Conservation (phyloP, 92 coral and sea anemone genomes). For the Micromussa lordhowensis region DNA sequence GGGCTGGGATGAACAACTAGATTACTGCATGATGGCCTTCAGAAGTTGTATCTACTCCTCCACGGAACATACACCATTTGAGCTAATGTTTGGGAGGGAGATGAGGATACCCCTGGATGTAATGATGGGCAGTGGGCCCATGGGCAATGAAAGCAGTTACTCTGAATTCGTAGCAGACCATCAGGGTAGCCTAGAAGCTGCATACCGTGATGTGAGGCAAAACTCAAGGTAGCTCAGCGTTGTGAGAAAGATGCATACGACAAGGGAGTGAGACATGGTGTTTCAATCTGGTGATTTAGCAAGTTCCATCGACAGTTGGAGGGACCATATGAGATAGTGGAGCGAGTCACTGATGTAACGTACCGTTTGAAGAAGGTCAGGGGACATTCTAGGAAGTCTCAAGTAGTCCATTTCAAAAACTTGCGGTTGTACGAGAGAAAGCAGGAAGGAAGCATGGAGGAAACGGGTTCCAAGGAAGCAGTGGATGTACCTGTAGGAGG, state of each 20-base stretch:
- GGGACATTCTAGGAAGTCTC: not conserved
- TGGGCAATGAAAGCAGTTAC: not conserved
- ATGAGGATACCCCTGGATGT: not conserved
- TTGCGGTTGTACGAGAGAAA: constrained; percentile 26
- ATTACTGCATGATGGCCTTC: too few relatives aligned
- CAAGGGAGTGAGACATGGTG: constrained; percentile 47
- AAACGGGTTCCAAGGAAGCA: not conserved
- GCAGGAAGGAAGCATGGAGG: not conserved
- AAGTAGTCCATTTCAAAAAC: constrained; percentile 48
- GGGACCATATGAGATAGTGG: too few relatives aligned
- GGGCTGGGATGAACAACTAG: too few relatives aligned
- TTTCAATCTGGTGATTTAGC: constrained; percentile 49
- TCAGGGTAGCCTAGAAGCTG: not conserved
- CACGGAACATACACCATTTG: too few relatives aligned
- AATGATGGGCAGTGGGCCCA: not conserved
- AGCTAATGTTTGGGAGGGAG: too few relatives aligned
- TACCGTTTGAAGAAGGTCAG: constrained; percentile 31
- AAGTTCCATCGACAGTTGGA: too few relatives aligned
- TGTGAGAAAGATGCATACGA: not conserved
- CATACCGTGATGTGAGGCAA: not conserved
- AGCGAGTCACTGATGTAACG: constrained; percentile 40
- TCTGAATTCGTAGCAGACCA: not conserved
- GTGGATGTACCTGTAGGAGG: constrained; percentile 3
- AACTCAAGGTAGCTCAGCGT: too few relatives aligned
- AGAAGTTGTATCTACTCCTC: too few relatives aligned